Evolutionary conservation across 1,140 invertebrate species (phyloP).

Genomic region (Zaprionus gabonicus): DNA sequence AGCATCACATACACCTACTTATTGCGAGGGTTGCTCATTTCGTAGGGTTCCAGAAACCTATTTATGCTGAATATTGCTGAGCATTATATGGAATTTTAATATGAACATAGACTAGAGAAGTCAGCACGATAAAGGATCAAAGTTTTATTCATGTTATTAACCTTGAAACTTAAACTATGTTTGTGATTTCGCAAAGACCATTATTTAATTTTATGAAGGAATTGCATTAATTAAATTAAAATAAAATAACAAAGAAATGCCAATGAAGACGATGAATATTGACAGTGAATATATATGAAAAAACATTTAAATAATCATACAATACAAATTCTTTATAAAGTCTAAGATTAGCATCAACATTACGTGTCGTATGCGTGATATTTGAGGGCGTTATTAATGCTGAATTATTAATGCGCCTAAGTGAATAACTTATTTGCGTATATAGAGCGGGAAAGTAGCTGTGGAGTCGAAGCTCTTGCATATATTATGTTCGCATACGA

Average conservation of each 20-base stretch:
- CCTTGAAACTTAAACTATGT: too few species aligned
- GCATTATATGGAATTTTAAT: background rate
- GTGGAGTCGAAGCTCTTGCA: conserved; percentile 18
- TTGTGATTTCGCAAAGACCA: too few species aligned
- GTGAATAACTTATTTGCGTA: conserved; percentile 64
- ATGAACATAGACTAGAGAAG: background rate
- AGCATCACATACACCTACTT: conserved; percentile 16
- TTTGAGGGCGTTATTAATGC: conserved; percentile 53
- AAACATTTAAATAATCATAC: too few species aligned
- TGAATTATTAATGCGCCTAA: conserved; percentile 65
- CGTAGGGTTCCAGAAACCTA: background rate
- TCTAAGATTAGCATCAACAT: too few species aligned
- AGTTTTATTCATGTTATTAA: too few species aligned
- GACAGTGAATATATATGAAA: too few species aligned
- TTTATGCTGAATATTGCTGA: background rate
- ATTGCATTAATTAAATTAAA: too few species aligned
- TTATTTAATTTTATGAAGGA: too few species aligned
- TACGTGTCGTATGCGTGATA: conserved; percentile 22
- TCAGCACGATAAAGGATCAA: background rate
- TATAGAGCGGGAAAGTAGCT: conserved; percentile 8
- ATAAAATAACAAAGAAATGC: too few species aligned
- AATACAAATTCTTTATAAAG: too few species aligned
- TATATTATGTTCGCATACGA: conserved; percentile 69
- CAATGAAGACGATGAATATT: too few species aligned
- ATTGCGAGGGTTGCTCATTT: conserved; percentile 20